These are phyloP conservation scores for Hylaea fasciaria DNA, from an alignment of 2,888 invertebrate species.

Conservation along the genomic window DNA sequence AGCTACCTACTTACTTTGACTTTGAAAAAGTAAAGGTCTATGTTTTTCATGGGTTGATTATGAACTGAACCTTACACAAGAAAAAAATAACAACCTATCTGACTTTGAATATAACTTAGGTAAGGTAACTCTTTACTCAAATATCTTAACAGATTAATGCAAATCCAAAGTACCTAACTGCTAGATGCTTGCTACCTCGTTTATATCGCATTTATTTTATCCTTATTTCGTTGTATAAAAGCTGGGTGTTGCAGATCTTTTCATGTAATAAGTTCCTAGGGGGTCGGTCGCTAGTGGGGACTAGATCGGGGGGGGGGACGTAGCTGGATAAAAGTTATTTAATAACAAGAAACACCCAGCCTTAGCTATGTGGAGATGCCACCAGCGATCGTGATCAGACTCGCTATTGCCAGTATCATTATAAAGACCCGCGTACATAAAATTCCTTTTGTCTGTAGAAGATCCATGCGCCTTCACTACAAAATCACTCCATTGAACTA, in stretches of 20 bases:
- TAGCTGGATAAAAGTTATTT: conserved; percentile 80
- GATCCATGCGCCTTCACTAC: neutral
- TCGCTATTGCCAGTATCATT: conserved; percentile 45
- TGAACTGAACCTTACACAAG: no score
- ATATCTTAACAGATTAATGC: no score
- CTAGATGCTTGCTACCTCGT: no score
- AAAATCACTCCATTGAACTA: conserved; percentile 8
- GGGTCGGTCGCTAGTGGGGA: conserved; percentile 46
- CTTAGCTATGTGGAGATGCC: conserved; percentile 51
- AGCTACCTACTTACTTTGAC: no score
- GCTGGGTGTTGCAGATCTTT: conserved; percentile 45
- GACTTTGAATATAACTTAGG: no score
- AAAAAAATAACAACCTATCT: no score
- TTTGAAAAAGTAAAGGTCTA: no score
- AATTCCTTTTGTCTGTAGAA: conserved; percentile 9
- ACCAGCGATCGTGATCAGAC: conserved; percentile 55
- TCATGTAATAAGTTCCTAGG: conserved; percentile 54
- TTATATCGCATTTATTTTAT: conserved; percentile 23
- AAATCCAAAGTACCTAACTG: no score
- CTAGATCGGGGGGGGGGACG: conserved; percentile 52
- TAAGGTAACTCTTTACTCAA: no score
- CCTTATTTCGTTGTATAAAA: conserved; percentile 42
- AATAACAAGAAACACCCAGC: conserved; percentile 74
- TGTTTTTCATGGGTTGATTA: no score
- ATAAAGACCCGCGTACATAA: conserved; percentile 22